These are phyloP conservation scores for Amblyopsis hoosieri DNA, from an alignment of 2,797 vertebrate species.

Conservation along the genomic window DNA sequence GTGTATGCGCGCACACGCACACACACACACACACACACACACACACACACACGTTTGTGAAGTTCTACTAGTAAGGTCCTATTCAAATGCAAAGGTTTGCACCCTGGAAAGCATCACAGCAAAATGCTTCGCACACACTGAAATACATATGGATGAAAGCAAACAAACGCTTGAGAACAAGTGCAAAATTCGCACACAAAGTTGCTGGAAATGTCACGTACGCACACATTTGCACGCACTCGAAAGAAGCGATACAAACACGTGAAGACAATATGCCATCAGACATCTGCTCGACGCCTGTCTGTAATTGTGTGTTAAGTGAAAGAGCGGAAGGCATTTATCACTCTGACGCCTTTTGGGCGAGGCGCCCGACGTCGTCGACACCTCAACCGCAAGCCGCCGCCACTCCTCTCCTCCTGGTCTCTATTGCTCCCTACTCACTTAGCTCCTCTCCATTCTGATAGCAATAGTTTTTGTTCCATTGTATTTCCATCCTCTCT, in stretches of 20 bases:
- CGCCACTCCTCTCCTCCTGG: constrained; percentile 39
- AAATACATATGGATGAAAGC: neutral
- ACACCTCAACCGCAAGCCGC: constrained; percentile 59
- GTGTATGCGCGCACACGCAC: neutral
- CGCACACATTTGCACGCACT: no score
- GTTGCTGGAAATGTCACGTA: neutral
- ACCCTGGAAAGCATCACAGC: neutral
- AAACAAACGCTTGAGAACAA: constrained; percentile 4
- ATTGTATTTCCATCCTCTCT: neutral
- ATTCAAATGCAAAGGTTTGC: no score
- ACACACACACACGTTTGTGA: neutral
- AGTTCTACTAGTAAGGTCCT: neutral
- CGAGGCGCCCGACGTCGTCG: constrained; percentile 26
- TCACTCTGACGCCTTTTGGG: constrained; percentile 48
- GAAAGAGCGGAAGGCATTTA: constrained; percentile 52
- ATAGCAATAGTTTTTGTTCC: neutral
- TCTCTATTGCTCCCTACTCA: neutral
- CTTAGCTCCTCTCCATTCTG: neutral
- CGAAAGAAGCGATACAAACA: no score
- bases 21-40: neutral
- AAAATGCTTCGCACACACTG: neutral
- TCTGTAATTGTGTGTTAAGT: constrained; percentile 48
- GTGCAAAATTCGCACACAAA: neutral
- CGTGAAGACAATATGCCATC: constrained; percentile 16
- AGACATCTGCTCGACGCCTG: constrained; percentile 40